Evolutionary conservation across 2,888 invertebrate genomes (phyloP), one percentile per base, ranked within the genome.

Genomic region (Ypsolopha sequella): DNA sequence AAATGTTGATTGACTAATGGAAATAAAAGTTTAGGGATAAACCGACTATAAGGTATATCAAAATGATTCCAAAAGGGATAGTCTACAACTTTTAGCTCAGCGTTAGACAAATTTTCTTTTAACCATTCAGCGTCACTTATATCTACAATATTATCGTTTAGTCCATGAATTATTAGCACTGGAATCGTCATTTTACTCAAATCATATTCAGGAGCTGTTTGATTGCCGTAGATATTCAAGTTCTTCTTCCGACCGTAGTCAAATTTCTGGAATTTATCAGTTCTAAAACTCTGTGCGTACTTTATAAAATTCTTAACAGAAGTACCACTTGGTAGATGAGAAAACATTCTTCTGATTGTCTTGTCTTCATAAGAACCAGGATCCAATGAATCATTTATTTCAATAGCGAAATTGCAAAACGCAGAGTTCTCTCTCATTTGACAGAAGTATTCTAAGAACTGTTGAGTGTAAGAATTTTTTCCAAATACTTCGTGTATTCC

Each of bases 401-500:
- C 81, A 6, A 73, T 69, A 1, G 78, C 1, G 4, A 7, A 24
- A 6, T 33, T 7, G 7, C 33, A 45, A n/a, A 34, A 6, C 4
- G 34, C n/a, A n/a, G 24, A 24, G 4, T 2, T 45, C 6, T 6
- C 9, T 6, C 6, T 1, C 33, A n/a, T 33, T 7, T 9, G 2
- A 24, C 33, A 45, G 6, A 60, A 1, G 9, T 24, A 2, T 58
- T 78, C 65, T 69, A 75, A 41, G 66, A 80, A 1, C 57, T 73
- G 54, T 86, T 76, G 63, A 85, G 77, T 13, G 63, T 84, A 45
- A 62, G 80, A 63, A 76, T 89, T 46, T 51, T 67, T 71, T 3
- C 93, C 93, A 33, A 91, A 66, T 53, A 95, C 87, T 65, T 95
- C 93, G 54, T 88, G 68, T 1, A 82, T 57, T 1, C 91, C 91